A percentile compares a stretch with the other conserved stretches of the same genome.
phyloP scores from a whole-genome alignment of 2,113 vertebrate species.

The Lepidothrix coronata region DNA sequence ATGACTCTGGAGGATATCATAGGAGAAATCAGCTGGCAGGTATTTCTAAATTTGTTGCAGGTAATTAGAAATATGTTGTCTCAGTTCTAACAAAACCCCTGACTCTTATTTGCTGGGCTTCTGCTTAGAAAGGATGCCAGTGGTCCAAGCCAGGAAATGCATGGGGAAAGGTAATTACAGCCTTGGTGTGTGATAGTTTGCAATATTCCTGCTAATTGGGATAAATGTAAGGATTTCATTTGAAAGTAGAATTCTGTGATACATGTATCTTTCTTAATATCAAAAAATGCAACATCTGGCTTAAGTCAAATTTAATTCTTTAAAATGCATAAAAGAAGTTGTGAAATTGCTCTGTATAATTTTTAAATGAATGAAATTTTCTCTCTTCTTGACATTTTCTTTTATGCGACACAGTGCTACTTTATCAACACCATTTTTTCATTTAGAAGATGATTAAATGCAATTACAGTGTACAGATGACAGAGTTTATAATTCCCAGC shows the following conservation, averaged over 20 bases:
- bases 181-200: neutral
- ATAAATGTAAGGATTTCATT: neutral
- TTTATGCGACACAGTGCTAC: neutral
- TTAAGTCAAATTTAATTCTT: neutral
- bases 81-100: neutral
- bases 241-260: neutral
- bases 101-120: neutral
- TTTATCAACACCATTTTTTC: slow-evolving; percentile 13
- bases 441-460: neutral
- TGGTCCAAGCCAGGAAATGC: neutral
- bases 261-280: neutral
- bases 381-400: neutral
- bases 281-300: neutral
- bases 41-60: neutral
- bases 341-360: neutral
- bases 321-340: neutral
- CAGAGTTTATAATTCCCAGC: neutral
- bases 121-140: neutral
- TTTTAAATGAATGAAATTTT: neutral
- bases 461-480: neutral
- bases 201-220: neutral
- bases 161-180: neutral
- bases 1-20: neutral
- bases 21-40: neutral
- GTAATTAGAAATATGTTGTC: neutral